phyloP scores from a whole-genome alignment of 2,888 invertebrate species.

The Sinohyriopsis cumingii region DNA sequence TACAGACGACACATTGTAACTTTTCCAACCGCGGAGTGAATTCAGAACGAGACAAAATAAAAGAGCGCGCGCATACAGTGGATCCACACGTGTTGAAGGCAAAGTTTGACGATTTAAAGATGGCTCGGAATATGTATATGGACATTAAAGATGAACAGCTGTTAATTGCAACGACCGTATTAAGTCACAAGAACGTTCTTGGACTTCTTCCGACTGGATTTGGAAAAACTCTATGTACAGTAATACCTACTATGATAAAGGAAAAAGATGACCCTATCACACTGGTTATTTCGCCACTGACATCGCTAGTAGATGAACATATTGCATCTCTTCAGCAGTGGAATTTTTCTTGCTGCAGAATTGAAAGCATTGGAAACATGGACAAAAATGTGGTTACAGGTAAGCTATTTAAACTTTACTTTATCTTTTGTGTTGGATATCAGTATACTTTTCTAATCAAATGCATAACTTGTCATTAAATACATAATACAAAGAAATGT shows the following conservation, averaged over 20 bases:
- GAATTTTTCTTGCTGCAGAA: constrained; percentile 9
- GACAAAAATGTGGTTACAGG: not conserved
- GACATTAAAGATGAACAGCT: constrained; percentile 16
- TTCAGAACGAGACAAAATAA: no score
- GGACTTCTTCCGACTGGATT: constrained; percentile 17
- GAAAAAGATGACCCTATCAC: constrained; percentile 4
- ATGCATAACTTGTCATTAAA: no score
- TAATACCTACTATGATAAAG: constrained; percentile 4
- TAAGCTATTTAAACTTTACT: not conserved
- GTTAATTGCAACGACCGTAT: not conserved
- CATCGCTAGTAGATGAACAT: constrained; percentile 21
- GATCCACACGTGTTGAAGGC: constrained; percentile 2
- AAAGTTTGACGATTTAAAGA: constrained; percentile 6
- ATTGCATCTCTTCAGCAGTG: constrained; percentile 10
- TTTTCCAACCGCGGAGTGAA: constrained; percentile 11
- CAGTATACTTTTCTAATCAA: no score
- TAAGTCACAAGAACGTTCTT: constrained; percentile 10
- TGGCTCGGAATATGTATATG: not conserved
- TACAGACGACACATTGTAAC: constrained; percentile 6
- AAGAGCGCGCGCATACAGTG: not conserved
- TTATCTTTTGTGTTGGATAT: no score
- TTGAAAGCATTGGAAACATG: constrained; percentile 7
- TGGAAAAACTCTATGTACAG: constrained; percentile 22
- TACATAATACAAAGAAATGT: no score
- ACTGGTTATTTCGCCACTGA: constrained; percentile 16